Percentiles rank a stretch among this genome's conserved stretches.
These are phyloP conservation scores for Calliopsis andreniformis DNA, from an alignment of 1,140 invertebrate species.

Conservation along the genomic window DNA sequence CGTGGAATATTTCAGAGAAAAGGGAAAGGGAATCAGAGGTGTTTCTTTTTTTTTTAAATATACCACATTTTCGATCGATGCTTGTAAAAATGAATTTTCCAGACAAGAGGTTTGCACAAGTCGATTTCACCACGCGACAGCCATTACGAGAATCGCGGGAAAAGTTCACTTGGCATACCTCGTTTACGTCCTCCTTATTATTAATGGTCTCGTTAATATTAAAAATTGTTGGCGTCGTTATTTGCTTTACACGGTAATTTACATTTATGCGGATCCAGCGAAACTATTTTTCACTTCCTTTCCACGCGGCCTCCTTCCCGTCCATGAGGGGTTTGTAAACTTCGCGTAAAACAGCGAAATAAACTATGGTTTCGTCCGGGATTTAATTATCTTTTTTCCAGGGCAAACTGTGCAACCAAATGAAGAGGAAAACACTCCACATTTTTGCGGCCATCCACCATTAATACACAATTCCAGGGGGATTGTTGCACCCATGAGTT, in stretches of 20 bases:
- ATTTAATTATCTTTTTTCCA: conserved; percentile 12
- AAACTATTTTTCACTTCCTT: conserved; percentile 42
- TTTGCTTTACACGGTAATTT: conserved; percentile 48
- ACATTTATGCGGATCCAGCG: conserved; percentile 39
- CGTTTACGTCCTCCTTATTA: conserved; percentile 26
- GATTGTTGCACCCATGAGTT: neutral
- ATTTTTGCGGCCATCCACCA: neutral
- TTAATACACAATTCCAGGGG: neutral
- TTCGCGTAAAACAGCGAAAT: neutral
- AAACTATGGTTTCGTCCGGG: neutral
- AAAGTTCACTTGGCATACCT: neutral
- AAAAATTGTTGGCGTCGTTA: conserved; percentile 33
- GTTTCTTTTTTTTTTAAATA: no score
- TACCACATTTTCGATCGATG: conserved; percentile 6
- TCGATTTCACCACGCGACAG: neutral
- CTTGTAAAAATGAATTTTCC: conserved; percentile 21
- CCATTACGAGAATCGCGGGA: neutral
- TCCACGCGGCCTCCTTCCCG: neutral
- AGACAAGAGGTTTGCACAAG: no score
- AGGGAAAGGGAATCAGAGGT: no score
- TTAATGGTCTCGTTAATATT: conserved; percentile 50
- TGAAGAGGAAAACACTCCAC: neutral
- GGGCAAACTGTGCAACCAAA: neutral
- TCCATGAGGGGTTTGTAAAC: neutral
- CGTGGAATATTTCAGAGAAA: neutral